These are phyloP conservation scores for Erythrolamprus reginae DNA, from an alignment of 2,113 vertebrate species.

Conservation along the genomic window DNA sequence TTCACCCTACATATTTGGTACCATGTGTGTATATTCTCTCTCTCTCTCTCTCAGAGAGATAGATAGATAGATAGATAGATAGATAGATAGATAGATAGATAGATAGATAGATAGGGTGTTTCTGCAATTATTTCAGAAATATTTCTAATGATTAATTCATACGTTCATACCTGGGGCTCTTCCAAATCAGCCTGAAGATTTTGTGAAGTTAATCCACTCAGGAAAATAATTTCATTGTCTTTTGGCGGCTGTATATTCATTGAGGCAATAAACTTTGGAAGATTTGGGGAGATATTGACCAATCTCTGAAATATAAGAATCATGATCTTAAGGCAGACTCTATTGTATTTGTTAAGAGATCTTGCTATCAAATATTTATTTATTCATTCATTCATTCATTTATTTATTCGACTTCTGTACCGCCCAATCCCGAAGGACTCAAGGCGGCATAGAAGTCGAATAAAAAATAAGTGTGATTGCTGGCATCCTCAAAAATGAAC, in stretches of 20 bases:
- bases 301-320: slow-evolving; percentile 76
- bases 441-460: no score
- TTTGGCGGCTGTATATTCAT: slow-evolving; percentile 85
- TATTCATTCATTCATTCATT: no score
- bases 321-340: not conserved
- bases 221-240: slow-evolving; percentile 91
- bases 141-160: not conserved
- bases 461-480: not conserved
- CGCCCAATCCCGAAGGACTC: no score
- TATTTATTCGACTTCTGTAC: no score
- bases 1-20: not conserved
- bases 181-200: slow-evolving; percentile 69
- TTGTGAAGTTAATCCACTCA: slow-evolving; percentile 81
- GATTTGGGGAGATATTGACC: slow-evolving; percentile 81
- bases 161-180: slow-evolving; percentile 76
- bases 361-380: not conserved
- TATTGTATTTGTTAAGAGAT: not conserved
- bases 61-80: no score
- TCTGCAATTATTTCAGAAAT: not conserved
- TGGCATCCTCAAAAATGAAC: not conserved
- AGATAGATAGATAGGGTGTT: no score
- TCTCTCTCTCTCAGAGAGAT: no score
- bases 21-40: no score
- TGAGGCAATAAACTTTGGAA: slow-evolving; percentile 87
- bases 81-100: no score